These are phyloP conservation scores for Podiceps cristatus DNA, from an alignment of 2,113 vertebrate species.

Conservation along the genomic window DNA sequence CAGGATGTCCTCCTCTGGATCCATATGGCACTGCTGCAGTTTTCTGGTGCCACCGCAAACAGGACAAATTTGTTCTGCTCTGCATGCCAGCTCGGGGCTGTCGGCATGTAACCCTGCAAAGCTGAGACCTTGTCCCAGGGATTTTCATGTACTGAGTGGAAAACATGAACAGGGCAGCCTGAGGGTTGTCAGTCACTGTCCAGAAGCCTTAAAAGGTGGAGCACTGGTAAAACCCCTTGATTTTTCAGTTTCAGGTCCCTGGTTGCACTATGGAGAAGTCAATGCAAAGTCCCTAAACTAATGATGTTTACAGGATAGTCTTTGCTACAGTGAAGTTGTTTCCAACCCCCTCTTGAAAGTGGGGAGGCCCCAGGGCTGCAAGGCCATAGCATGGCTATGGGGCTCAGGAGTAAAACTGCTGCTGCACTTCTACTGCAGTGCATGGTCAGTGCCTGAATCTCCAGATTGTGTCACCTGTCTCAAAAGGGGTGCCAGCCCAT, in stretches of 20 bases:
- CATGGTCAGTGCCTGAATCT: neutral
- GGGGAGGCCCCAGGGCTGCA: neutral
- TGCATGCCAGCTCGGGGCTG: neutral
- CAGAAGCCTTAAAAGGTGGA: neutral
- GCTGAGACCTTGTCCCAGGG: neutral
- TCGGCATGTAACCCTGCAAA: neutral
- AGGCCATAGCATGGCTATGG: fast-evolving
- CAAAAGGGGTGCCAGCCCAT: neutral
- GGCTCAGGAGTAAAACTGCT: neutral
- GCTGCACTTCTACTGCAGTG: neutral
- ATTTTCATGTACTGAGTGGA: neutral
- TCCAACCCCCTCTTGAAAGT: neutral
- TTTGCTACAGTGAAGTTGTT: neutral
- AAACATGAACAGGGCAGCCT: neutral
- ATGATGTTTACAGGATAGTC: neutral
- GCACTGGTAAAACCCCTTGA: neutral
- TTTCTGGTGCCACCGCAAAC: neutral
- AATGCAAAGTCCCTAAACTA: neutral
- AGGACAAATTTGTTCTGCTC: neutral
- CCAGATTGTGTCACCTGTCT: neutral
- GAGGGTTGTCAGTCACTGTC: neutral
- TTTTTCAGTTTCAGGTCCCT: neutral
- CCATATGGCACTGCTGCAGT: neutral
- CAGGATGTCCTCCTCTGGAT: neutral
- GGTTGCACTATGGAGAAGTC: neutral